Conservation (phyloP, 2,113 vertebrate genomes). For the Pteronura brasiliensis region DNA sequence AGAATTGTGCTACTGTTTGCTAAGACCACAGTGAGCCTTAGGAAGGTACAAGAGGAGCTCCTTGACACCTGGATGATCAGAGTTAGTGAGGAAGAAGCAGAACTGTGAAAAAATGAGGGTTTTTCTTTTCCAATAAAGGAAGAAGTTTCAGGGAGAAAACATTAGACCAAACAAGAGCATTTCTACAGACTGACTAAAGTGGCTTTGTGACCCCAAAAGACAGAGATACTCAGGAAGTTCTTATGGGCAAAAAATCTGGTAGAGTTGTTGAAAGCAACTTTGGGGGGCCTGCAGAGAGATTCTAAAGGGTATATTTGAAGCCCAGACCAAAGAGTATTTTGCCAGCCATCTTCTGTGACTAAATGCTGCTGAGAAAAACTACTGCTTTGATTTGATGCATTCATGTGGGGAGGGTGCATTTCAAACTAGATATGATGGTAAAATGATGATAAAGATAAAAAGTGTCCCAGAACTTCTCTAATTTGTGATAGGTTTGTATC, state of each 20-base stretch:
- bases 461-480: not conserved
- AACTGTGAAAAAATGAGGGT: not conserved
- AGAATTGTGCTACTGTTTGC: not conserved
- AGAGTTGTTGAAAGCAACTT: not conserved
- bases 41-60: not conserved
- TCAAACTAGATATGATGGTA: not conserved
- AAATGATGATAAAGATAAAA: not conserved
- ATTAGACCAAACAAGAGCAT: not conserved
- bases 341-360: not conserved
- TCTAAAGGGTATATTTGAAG: not conserved
- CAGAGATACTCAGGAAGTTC: not conserved
- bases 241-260: not conserved
- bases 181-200: not conserved
- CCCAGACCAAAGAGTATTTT: not conserved
- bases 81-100: not conserved
- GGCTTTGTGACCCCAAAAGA: not conserved
- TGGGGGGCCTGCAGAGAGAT: not conserved
- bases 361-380: not conserved
- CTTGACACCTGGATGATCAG: not conserved
- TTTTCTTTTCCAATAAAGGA: not conserved
- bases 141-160: conserved; percentile 2
- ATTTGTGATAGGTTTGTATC: not conserved
- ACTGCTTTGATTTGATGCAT: not conserved
- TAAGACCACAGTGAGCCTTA: not conserved
- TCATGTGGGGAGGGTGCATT: not conserved